Conservation (phyloP, 1,140 invertebrate species). For the Calephelis nemesis region DNA sequence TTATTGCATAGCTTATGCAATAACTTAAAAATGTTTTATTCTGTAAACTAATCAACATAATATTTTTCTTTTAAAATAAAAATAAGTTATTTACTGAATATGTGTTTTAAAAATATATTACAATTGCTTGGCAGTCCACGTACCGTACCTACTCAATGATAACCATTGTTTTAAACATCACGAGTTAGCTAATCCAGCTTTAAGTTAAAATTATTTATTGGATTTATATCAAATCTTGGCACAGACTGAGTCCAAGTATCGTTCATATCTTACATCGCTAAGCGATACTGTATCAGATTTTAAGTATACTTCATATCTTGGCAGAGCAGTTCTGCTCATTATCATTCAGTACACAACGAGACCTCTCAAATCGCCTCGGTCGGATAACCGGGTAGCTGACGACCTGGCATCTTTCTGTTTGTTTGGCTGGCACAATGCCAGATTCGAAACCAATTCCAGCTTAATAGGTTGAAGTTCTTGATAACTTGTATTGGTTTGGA, state of each 20-base stretch:
- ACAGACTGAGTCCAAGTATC: not conserved
- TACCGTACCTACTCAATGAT: no score
- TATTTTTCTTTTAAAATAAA: no score
- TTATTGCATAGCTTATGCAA: no score
- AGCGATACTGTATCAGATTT: slow-evolving; percentile 8
- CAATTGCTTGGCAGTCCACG: no score
- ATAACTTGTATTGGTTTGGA: not conserved
- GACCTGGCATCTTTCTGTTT: slow-evolving; percentile 10
- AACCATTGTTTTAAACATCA: no score
- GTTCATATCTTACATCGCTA: not conserved
- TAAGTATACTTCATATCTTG: slow-evolving; percentile 11
- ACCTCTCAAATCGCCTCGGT: slow-evolving; percentile 12
- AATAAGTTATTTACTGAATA: no score
- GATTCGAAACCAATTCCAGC: slow-evolving; percentile 5
- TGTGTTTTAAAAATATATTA: no score
- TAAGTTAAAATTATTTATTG: no score
- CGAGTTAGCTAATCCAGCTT: no score
- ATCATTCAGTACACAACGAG: not conserved
- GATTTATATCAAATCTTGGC: not conserved
- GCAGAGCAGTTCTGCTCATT: not conserved
- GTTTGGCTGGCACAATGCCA: slow-evolving; percentile 5
- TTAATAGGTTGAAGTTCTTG: slow-evolving; percentile 6
- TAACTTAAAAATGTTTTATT: no score
- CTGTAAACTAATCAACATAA: no score
- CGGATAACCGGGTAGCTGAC: slow-evolving; percentile 13